Evolutionary conservation across 2,888 invertebrate genomes (phyloP), one percentile per base, ranked within the genome.

Genomic region (Heliconius erato): DNA sequence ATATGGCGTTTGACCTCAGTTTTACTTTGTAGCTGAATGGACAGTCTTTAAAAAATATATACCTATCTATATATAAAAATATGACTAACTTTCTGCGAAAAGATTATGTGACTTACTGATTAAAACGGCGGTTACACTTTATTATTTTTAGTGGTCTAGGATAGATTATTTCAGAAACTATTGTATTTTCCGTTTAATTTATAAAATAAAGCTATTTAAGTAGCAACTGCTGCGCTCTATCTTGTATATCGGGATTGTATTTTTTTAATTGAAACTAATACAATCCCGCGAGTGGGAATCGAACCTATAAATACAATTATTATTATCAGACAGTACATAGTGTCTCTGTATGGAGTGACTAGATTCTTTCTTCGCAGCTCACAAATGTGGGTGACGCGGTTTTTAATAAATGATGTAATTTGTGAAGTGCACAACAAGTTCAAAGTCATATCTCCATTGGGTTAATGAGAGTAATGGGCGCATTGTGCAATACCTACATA

Each of bases 1-100:
- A 91, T 90, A 92, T 92, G 93, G 92, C 91, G 92, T 88, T 89
- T 88, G 93, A 92, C 92, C 93, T 93, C 91, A 89, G 84, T 82
- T 74, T 80, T 79, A 63, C 63, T 63, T 76, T 63, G 76, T 63
- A 16, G 63, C 40, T 76, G 76, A 63, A 68, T 76, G 74, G 16
- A 23, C 40, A 54, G 54, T 69, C 68, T 76, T 68, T 40, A 49
- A 76, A 59, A 76, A 14, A 12, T 35, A 49, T 49, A 19, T 9
- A 16, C 2, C 1, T 40, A 40, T 35, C 9, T 23, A 54, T 40
- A 26, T 71, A 71, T 32, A 19, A 2, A 67, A 16, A 14, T 32
- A 68, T 69, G 35, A 32, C 19, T 68, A 1, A 35, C 35, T 69
- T 69, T 69, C 23, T 19, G 35, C 12, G 28, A 69, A 35, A 35